Conservation (phyloP, 2,888 invertebrate genomes). For the Tetranychus truncatus region DNA sequence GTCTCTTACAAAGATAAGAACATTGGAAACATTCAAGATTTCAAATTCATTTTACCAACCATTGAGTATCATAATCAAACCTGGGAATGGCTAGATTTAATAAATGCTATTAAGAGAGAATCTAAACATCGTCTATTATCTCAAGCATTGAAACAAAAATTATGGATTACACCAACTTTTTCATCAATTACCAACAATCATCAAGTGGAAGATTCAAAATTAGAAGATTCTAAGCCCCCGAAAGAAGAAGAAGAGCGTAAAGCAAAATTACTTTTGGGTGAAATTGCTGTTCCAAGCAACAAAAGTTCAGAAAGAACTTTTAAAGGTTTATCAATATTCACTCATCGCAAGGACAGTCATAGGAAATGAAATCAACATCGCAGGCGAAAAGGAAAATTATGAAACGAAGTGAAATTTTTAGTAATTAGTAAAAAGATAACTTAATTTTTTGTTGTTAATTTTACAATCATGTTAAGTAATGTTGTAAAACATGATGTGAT, state of each 20-base stretch:
- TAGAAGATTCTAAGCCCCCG: not conserved
- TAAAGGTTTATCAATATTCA: not conserved
- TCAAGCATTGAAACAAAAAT: slow-evolving; percentile 37
- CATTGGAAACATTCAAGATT: slow-evolving; percentile 80
- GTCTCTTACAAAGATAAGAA: slow-evolving; percentile 92
- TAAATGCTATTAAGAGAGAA: slow-evolving; percentile 84
- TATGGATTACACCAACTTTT: slow-evolving; percentile 5
- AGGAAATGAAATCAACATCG: too few species aligned
- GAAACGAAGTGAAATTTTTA: too few species aligned
- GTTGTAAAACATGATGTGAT: too few species aligned
- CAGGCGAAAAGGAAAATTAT: too few species aligned
- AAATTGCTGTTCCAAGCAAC: not conserved
- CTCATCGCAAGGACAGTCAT: not conserved
- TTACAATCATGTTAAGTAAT: too few species aligned
- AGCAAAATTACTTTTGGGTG: slow-evolving; percentile 20
- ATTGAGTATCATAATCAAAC: slow-evolving; percentile 96
- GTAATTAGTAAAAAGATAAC: too few species aligned
- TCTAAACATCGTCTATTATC: slow-evolving; percentile 67
- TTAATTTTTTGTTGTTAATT: too few species aligned
- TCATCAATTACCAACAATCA: slow-evolving; percentile 8
- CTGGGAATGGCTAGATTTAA: slow-evolving; percentile 96
- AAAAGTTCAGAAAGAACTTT: slow-evolving; percentile 3
- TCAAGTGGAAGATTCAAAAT: not conserved
- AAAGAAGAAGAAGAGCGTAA: slow-evolving; percentile 21
- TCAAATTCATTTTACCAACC: slow-evolving; percentile 80